phyloP scores from a whole-genome alignment of 2,797 vertebrate species.

The Botia almorhae region DNA sequence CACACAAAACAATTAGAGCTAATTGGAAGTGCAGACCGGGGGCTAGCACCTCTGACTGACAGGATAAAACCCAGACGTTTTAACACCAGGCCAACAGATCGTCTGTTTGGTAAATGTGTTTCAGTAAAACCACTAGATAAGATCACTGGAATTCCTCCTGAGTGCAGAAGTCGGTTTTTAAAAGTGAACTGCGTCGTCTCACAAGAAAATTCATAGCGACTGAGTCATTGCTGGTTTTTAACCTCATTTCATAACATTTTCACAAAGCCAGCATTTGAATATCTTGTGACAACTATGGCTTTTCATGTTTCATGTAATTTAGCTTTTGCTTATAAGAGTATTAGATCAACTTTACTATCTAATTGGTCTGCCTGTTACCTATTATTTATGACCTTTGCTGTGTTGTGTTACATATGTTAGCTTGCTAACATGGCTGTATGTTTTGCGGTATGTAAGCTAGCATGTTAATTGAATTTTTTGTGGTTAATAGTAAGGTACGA shows the following conservation, averaged over 20 bases:
- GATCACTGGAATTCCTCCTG: not conserved
- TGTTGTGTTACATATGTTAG: not conserved
- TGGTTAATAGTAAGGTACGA: too few species aligned
- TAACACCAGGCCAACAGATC: not conserved
- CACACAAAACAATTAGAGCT: conserved; percentile 34
- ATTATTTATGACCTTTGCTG: too few species aligned
- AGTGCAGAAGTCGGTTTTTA: not conserved
- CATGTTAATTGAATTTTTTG: not conserved
- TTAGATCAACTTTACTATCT: too few species aligned
- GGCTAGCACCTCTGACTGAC: not conserved
- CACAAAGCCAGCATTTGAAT: not conserved
- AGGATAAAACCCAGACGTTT: not conserved
- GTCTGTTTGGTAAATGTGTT: not conserved
- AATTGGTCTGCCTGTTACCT: too few species aligned
- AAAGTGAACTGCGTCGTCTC: not conserved
- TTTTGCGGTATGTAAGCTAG: not conserved
- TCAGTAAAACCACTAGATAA: not conserved
- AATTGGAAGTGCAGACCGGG: conserved; percentile 11
- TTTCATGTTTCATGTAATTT: not conserved
- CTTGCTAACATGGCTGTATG: not conserved
- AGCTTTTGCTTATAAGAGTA: too few species aligned
- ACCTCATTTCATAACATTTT: not conserved
- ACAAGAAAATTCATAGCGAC: not conserved
- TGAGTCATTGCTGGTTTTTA: not conserved
- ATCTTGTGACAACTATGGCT: not conserved